Percentiles rank a stretch among this genome's conserved stretches.
Conservation (phyloP, 1,140 invertebrate genomes). For the Diorhabda elongata region DNA sequence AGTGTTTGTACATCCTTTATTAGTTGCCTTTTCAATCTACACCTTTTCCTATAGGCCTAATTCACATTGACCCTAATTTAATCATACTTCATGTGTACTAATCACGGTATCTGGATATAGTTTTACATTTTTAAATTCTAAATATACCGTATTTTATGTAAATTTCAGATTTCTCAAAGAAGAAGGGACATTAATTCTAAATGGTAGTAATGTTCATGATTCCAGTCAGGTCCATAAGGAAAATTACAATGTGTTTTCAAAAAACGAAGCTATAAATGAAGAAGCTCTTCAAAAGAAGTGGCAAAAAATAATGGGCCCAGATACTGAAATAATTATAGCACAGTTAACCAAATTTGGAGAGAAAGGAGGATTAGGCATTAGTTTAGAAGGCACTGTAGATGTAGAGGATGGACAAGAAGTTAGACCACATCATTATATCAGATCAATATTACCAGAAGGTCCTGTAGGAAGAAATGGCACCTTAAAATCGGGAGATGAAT, state of each 20-base stretch:
- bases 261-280: conserved; percentile 56
- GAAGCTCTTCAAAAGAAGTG: conserved; percentile 77
- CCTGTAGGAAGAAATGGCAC: conserved; percentile 85
- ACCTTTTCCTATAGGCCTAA: conserved; percentile 29
- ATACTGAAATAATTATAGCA: conserved; percentile 85
- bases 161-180: conserved; percentile 45
- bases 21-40: conserved; percentile 33
- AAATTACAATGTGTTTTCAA: conserved; percentile 19
- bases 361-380: conserved; percentile 90
- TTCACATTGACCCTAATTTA: conserved; percentile 26
- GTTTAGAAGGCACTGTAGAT: conserved; percentile 93
- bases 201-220: conserved; percentile 21
- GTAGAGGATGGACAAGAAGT: conserved; percentile 89
- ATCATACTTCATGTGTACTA: conserved; percentile 26
- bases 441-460: conserved; percentile 88
- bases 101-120: conserved; percentile 33
- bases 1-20: conserved; percentile 29
- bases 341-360: conserved; percentile 81
- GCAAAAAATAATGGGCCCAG: conserved; percentile 75
- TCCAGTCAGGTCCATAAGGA: conserved; percentile 18
- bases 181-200: conserved; percentile 34
- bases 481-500: conserved; percentile 83
- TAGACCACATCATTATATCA: conserved; percentile 88
- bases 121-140: conserved; percentile 21
- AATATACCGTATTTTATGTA: conserved; percentile 35